These are phyloP conservation scores for Cephus nigrinus DNA, from an alignment of 2,888 invertebrate genomes.

Conservation along the genomic window DNA sequence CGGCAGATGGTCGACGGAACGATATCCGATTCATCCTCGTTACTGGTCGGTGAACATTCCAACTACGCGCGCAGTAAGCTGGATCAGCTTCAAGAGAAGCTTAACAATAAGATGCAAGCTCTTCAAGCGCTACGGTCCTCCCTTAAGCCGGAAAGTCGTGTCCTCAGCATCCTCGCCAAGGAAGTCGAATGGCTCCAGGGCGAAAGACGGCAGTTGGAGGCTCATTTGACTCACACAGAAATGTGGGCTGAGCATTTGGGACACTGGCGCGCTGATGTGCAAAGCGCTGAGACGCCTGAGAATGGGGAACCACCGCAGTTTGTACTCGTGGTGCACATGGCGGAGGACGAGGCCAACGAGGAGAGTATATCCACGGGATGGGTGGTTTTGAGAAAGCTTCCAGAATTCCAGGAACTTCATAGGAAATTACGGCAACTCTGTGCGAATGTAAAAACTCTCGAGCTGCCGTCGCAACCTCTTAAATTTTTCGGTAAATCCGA, in stretches of 20 bases:
- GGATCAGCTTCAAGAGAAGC: slow-evolving; percentile 84
- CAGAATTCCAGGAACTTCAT: slow-evolving; percentile 82
- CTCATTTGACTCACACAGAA: slow-evolving; percentile 86
- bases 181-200: slow-evolving; percentile 87
- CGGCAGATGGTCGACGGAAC: slow-evolving; percentile 50
- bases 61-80: slow-evolving; percentile 85
- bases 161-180: slow-evolving; percentile 80
- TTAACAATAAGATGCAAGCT: slow-evolving; percentile 86
- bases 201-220: slow-evolving; percentile 84
- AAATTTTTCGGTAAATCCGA: slow-evolving; percentile 89
- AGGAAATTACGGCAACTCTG: slow-evolving; percentile 85
- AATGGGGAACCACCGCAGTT: slow-evolving; percentile 78
- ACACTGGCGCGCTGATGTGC: slow-evolving; percentile 86
- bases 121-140: slow-evolving; percentile 85
- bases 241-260: slow-evolving; percentile 92
- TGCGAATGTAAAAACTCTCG: slow-evolving; percentile 82
- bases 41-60: slow-evolving; percentile 84
- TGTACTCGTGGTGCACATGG: slow-evolving; percentile 84
- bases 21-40: slow-evolving; percentile 52
- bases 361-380: slow-evolving; percentile 75
- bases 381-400: slow-evolving; percentile 74
- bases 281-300: slow-evolving; percentile 79
- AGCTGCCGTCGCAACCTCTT: slow-evolving; percentile 84
- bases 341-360: slow-evolving; percentile 72
- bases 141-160: slow-evolving; percentile 85